Evolutionary conservation across 2,797 vertebrate species (phyloP).

Genomic region (Xyrichtys novacula): DNA sequence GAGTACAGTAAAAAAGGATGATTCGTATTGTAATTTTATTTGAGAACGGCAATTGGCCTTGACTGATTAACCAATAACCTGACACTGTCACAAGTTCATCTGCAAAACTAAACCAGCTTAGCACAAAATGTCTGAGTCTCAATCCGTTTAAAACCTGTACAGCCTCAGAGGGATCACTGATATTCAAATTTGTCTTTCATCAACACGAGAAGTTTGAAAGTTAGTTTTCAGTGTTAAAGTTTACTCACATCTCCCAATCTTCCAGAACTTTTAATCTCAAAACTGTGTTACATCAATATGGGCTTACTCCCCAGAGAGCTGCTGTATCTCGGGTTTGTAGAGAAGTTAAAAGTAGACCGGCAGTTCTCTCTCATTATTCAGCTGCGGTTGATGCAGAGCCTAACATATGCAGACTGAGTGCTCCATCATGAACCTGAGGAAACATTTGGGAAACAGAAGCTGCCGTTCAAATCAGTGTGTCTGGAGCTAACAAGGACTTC

Average conservation of each 20-base stretch:
- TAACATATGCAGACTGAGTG: constrained; percentile 23
- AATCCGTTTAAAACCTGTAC: constrained; percentile 2
- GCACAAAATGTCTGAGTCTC: background rate
- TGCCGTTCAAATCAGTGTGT: constrained; percentile 2
- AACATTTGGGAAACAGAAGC: constrained; percentile 32
- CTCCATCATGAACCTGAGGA: constrained; percentile 27
- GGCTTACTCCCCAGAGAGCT: constrained; percentile 46
- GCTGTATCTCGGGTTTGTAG: constrained; percentile 40
- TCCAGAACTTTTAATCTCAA: constrained; percentile 49
- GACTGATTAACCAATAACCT: background rate
- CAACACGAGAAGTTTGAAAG: constrained; percentile 40
- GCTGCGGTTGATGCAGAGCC: constrained; percentile 37
- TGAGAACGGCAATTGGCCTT: too few relatives aligned
- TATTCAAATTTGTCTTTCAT: constrained; percentile 1
- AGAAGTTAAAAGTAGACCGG: constrained; percentile 54
- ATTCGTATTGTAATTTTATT: too few relatives aligned
- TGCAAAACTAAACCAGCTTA: fast-evolving
- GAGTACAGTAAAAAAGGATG: too few relatives aligned
- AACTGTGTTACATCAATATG: constrained; percentile 45
- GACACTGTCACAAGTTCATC: too few relatives aligned
- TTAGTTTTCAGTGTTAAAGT: constrained; percentile 28
- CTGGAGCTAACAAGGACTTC: constrained; percentile 22
- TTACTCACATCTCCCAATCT: constrained; percentile 14
- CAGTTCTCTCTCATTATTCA: constrained; percentile 53
- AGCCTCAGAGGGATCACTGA: background rate